A percentile compares a stretch with the other conserved stretches of the same genome.
Evolutionary conservation across 64 coral and sea anemone species (phyloP).

Genomic region (Anthopleura sola): DNA sequence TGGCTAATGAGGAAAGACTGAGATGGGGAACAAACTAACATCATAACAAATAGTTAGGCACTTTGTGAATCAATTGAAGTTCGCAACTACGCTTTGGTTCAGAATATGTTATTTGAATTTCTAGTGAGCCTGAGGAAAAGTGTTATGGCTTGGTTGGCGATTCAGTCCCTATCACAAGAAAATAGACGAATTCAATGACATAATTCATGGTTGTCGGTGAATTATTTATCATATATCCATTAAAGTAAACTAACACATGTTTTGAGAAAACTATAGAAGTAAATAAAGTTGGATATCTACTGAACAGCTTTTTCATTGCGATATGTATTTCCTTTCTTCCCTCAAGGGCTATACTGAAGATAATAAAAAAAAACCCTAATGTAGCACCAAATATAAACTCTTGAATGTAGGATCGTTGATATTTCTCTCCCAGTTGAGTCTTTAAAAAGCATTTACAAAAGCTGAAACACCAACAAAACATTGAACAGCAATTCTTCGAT

Average conservation of each 20-base stretch:
- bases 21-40: not conserved
- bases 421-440: not conserved
- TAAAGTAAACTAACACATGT: slow-evolving; percentile 20
- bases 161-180: not conserved
- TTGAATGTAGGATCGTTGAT: not conserved
- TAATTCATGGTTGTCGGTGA: not conserved
- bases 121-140: not conserved
- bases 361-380: not conserved
- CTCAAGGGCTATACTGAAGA: not conserved
- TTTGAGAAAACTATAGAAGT: slow-evolving; percentile 11
- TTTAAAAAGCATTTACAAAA: slow-evolving; percentile 20
- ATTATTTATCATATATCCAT: slow-evolving; percentile 11
- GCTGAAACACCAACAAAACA: slow-evolving; percentile 2
- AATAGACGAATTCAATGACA: slow-evolving; percentile 19
- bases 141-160: not conserved
- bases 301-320: not conserved
- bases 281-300: not conserved
- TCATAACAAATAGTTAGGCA: slow-evolving; percentile 9
- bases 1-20: slow-evolving; percentile 11
- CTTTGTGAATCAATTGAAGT: not conserved
- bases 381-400: not conserved
- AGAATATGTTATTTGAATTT: not conserved
- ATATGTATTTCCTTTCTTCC: not conserved
- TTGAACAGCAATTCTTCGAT: not conserved
- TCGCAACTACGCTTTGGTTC: not conserved